phyloP scores from a whole-genome alignment of 2,797 vertebrate genomes.

The Cirrhinus mrigala region DNA sequence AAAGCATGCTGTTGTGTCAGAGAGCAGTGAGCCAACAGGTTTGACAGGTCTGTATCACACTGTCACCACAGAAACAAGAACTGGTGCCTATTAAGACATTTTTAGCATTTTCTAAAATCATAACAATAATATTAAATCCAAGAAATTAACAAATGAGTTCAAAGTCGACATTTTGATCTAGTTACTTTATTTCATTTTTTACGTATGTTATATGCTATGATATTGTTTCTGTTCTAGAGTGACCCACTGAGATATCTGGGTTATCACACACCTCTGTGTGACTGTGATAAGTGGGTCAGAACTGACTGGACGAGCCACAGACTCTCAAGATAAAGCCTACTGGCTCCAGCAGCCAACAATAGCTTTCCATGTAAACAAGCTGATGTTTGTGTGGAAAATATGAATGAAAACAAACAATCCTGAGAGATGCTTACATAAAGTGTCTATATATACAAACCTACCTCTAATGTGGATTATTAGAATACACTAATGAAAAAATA shows the following conservation, averaged over 20 bases:
- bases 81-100: not conserved
- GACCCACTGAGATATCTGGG: constrained; percentile 55
- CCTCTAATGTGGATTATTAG: not conserved
- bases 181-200: not conserved
- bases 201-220: not conserved
- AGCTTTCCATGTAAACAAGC: constrained; percentile 49
- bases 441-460: not conserved
- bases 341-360: constrained; percentile 44
- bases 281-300: constrained; percentile 36
- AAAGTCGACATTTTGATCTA: not conserved
- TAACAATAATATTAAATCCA: not conserved
- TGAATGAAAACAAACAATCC: constrained; percentile 37
- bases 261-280: constrained; percentile 44
- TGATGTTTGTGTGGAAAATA: constrained; percentile 42
- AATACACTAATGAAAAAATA: not conserved
- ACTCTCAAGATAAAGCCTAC: constrained; percentile 63
- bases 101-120: not conserved
- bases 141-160: not conserved
- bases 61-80: not conserved
- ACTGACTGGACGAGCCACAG: constrained; percentile 32
- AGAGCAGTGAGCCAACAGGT: not conserved
- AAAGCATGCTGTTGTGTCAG: constrained; percentile 16
- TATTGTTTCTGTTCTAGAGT: constrained; percentile 17
- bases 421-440: constrained; percentile 2
- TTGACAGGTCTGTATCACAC: not conserved